phyloP scores from a whole-genome alignment of 2,113 vertebrate genomes.

The Chaenocephalus aceratus region DNA sequence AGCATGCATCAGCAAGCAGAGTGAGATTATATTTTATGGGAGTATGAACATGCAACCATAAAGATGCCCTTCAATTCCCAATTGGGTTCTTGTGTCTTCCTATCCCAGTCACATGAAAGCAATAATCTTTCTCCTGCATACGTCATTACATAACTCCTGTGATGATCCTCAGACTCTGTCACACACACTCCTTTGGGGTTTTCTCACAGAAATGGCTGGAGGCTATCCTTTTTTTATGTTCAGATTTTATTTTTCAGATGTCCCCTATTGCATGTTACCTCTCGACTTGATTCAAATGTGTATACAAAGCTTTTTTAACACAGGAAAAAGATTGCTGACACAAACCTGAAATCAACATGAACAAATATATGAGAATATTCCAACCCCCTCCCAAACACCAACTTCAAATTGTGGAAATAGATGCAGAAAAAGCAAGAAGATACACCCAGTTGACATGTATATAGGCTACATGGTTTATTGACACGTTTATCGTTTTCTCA shows the following conservation, averaged over 20 bases:
- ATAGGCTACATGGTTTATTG: constrained; percentile 12
- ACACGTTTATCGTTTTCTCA: constrained; percentile 8
- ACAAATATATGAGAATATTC: constrained; percentile 33
- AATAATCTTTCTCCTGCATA: not conserved
- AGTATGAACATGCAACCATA: not conserved
- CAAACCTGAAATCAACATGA: constrained; percentile 52
- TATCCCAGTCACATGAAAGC: not conserved
- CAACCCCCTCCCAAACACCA: not conserved
- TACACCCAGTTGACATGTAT: not conserved
- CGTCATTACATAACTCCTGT: not conserved
- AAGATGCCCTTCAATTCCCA: not conserved
- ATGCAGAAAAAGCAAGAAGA: constrained; percentile 19
- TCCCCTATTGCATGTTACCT: constrained; percentile 72
- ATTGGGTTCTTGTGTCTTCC: not conserved
- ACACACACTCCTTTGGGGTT: constrained; percentile 2
- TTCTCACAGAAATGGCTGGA: constrained; percentile 32
- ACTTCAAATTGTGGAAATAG: constrained; percentile 33
- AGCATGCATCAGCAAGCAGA: not conserved
- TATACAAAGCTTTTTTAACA: constrained; percentile 68
- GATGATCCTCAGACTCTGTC: not conserved
- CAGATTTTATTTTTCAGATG: constrained; percentile 77
- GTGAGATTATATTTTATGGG: not conserved
- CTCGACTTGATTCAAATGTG: constrained; percentile 65
- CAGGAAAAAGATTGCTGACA: constrained; percentile 51
- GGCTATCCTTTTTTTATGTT: constrained; percentile 40